Conservation (phyloP, 2,888 invertebrate genomes). For the Clivina fossor region DNA sequence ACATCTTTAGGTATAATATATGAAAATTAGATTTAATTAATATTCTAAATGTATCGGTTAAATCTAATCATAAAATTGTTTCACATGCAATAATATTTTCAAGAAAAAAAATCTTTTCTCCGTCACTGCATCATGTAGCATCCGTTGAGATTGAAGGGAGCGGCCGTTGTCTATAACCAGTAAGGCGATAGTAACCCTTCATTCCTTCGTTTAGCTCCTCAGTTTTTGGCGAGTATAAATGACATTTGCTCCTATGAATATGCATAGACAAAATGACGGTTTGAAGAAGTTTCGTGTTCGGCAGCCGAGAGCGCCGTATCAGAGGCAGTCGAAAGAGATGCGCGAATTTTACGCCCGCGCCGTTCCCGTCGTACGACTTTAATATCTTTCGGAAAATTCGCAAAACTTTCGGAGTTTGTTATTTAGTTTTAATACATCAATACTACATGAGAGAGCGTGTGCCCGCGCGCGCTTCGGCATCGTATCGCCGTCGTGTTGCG, state of each 20-base stretch:
- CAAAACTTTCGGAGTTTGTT: constrained; percentile 29
- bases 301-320: background rate
- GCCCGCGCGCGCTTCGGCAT: background rate
- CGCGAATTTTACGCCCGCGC: background rate
- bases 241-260: constrained; percentile 33
- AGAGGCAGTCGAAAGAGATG: background rate
- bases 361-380: constrained; percentile 1
- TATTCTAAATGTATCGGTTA: too few species aligned
- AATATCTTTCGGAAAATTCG: constrained; percentile 31
- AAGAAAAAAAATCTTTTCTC: too few species aligned
- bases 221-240: constrained; percentile 27
- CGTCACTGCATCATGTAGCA: background rate
- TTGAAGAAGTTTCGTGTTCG: constrained; percentile 22
- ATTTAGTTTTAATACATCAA: constrained; percentile 35
- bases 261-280: constrained; percentile 32
- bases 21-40: too few species aligned
- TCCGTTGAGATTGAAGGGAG: background rate
- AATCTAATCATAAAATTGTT: too few species aligned
- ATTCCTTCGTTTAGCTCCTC: background rate
- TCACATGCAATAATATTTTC: too few species aligned
- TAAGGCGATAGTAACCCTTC: too few species aligned
- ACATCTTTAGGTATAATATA: too few species aligned
- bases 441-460: constrained; percentile 29
- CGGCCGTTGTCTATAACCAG: constrained; percentile 6
- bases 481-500: too few species aligned